A percentile compares a stretch with the other conserved stretches of the same genome.
phyloP scores from a whole-genome alignment of 2,888 invertebrate genomes.

The Dendrolimus pini region DNA sequence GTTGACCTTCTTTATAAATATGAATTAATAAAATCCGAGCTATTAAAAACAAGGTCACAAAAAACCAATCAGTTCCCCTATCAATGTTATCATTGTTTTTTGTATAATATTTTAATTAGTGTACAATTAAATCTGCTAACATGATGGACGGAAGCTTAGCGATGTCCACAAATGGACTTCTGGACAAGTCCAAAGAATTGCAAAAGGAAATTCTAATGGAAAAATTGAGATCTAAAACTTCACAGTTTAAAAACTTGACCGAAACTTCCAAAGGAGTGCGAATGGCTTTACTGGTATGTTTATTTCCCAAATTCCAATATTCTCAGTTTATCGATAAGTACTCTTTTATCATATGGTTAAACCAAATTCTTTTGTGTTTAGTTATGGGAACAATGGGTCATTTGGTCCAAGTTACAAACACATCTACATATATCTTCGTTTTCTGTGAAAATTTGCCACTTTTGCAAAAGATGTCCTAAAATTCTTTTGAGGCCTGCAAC shows the following conservation, averaged over 20 bases:
- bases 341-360: too few relatives aligned
- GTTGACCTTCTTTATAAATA: too few relatives aligned
- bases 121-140: conserved; percentile 18
- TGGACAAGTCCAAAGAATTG: conserved; percentile 67
- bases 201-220: conserved; percentile 95
- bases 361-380: too few relatives aligned
- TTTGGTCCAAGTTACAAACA: too few relatives aligned
- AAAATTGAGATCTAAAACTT: conserved; percentile 88
- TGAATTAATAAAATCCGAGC: conserved; percentile 12
- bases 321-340: too few relatives aligned
- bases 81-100: conserved; percentile 31
- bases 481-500: too few relatives aligned
- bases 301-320: conserved; percentile 2
- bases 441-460: too few relatives aligned
- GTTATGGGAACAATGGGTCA: too few relatives aligned
- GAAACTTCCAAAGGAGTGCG: conserved; percentile 93
- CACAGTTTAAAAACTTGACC: conserved; percentile 87
- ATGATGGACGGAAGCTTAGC: conserved; percentile 56
- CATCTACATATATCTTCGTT: too few relatives aligned
- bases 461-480: too few relatives aligned
- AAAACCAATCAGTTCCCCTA: conserved; percentile 39
- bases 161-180: conserved; percentile 48
- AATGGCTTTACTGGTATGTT: conserved; percentile 87
- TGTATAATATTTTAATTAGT: conserved; percentile 21
- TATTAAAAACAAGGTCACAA: conserved; percentile 10